Base-by-base conservation (phyloP, 2,113 vertebrate species). In the Daphoenositta chrysoptera region DNA sequence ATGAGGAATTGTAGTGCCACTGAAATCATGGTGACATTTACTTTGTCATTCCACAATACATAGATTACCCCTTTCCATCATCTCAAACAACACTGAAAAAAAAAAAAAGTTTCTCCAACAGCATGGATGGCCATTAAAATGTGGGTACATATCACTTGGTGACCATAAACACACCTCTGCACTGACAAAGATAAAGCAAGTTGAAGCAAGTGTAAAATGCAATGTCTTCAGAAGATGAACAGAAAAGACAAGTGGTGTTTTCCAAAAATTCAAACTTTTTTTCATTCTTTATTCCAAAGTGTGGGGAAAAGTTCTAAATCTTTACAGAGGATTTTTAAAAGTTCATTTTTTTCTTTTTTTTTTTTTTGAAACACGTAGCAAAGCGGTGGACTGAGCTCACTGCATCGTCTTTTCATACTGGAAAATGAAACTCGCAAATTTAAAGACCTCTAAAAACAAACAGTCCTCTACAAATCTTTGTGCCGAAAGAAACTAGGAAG, bases 401-500 rank as follows among this genome's bases (percentile, higher is more conserved):
- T 31, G 48, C 30, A 40, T 37, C 10, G 4, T 35, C 61, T 70
- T 78, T 70, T 66, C 87, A 44, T 54, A 66, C n/a, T n/a, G 64
- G 51, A 63, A 87, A 58, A 78, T 35, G 68, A 56, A 93, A 77
- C 60, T 56, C 56, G 26, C 57, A 68, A 82, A 84, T 19, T 45
- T 48, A 5, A 91, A 93, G 53, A 37, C 65, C 48, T 80, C 72
- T 85, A 60, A 70, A 79, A 94, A 70, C 64, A 83, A 92, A 70
- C 39, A 80, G 42, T 42, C 71, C 31, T 90, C n/a, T 47, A 61
- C 40, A 76, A 27, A 42, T 16, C 73, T 37, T 71, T 37, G 23
- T 35, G 83, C 88, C 95, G 94, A 53, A 86, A 84, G 53, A 57
- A 90, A 90, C 44, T 13, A 82, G 61, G 68, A 90, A 94, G 70